phyloP scores from a whole-genome alignment of 2,888 invertebrate species.

The Drosophila mimetica region DNA sequence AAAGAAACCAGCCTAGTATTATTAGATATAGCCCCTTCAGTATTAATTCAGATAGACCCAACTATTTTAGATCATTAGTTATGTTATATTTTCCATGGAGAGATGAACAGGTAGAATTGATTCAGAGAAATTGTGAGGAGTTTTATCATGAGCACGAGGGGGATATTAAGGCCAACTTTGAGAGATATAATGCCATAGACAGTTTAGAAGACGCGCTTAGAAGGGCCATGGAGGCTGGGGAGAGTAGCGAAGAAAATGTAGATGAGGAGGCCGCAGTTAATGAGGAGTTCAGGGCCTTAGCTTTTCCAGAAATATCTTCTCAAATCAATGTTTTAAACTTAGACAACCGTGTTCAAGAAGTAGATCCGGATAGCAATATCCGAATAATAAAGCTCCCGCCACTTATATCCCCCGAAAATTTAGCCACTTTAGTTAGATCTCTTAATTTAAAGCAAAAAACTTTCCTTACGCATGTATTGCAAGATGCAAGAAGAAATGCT shows the following conservation, averaged over 20 bases:
- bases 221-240: not conserved
- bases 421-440: not conserved
- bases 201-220: not conserved
- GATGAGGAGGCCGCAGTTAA: not conserved
- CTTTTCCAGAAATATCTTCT: not conserved
- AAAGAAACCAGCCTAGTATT: not conserved
- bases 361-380: not conserved
- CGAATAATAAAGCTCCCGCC: not conserved
- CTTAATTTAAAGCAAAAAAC: not conserved
- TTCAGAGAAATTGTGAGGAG: constrained; percentile 4
- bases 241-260: not conserved
- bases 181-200: not conserved
- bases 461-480: not conserved
- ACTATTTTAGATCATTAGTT: constrained; percentile 7
- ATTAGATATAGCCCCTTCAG: constrained; percentile 14
- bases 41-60: constrained; percentile 8
- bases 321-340: constrained; percentile 1
- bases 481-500: not conserved
- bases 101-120: constrained; percentile 1
- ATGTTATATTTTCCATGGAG: constrained; percentile 19
- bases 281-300: not conserved
- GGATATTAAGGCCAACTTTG: not conserved
- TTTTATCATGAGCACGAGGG: not conserved
- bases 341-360: too few relatives aligned
- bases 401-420: not conserved